Conservation (phyloP, 2,113 vertebrate genomes). For the Peucedramus taeniatus region DNA sequence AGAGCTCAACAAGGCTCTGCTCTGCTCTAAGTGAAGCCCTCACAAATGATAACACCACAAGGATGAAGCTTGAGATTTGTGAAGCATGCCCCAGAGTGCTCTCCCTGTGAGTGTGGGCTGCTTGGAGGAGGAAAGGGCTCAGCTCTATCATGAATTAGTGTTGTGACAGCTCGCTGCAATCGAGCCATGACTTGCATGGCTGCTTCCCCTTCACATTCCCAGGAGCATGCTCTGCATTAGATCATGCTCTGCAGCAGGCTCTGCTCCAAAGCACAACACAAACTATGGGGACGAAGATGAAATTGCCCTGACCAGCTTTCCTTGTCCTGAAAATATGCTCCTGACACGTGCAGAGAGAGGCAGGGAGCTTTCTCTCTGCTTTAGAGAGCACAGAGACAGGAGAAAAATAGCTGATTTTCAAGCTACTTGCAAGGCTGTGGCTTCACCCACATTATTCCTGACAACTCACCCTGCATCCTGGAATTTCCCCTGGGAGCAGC, state of each 20-base stretch:
- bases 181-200: not conserved
- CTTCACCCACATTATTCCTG: not conserved
- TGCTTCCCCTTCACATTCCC: conserved; percentile 18
- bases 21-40: not conserved
- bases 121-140: not conserved
- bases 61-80: not conserved
- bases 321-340: not conserved
- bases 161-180: conserved; percentile 12
- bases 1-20: not conserved
- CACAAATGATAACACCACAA: not conserved
- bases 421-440: not conserved
- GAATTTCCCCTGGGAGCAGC: not conserved
- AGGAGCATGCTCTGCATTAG: conserved; percentile 14
- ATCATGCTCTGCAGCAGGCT: conserved; percentile 5
- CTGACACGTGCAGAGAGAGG: not conserved
- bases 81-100: not conserved
- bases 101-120: not conserved
- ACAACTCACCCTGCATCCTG: not conserved
- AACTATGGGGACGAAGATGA: not conserved
- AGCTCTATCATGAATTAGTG: not conserved
- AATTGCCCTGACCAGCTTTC: conserved; percentile 10
- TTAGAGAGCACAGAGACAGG: not conserved
- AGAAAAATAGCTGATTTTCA: not conserved
- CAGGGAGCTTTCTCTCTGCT: not conserved
- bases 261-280: conserved; percentile 20